phyloP scores from a whole-genome alignment of 2,797 vertebrate genomes.

The Selene dorsalis region DNA sequence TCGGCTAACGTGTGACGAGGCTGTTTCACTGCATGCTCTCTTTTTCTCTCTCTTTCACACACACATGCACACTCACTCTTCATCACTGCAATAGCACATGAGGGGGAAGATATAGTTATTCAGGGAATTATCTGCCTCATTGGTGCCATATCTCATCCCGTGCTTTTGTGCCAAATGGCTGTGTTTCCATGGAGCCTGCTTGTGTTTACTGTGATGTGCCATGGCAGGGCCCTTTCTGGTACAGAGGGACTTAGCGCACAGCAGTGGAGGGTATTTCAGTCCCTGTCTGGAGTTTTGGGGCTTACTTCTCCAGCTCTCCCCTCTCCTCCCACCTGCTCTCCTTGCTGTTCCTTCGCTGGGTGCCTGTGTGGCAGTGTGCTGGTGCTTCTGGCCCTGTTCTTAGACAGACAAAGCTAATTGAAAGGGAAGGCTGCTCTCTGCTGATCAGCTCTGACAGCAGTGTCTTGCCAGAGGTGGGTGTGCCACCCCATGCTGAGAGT shows the following conservation, averaged over 20 bases:
- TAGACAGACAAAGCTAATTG: conserved; percentile 85
- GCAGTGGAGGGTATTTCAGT: conserved; percentile 81
- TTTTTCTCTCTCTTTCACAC: conserved; percentile 38
- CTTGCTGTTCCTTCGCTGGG: conserved; percentile 75
- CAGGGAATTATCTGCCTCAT: conserved; percentile 83
- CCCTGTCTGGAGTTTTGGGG: conserved; percentile 80
- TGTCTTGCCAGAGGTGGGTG: conserved; percentile 83
- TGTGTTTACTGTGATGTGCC: conserved; percentile 81
- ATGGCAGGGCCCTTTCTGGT: conserved; percentile 75
- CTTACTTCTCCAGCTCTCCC: conserved; percentile 76
- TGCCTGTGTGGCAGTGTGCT: conserved; percentile 67
- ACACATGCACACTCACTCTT: conserved; percentile 54
- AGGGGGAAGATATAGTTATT: conserved; percentile 79
- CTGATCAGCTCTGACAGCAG: conserved; percentile 84
- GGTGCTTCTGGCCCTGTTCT: conserved; percentile 78
- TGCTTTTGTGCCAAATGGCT: conserved; percentile 75
- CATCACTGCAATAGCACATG: conserved; percentile 71
- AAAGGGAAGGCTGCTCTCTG: conserved; percentile 85
- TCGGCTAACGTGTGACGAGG: conserved; percentile 49
- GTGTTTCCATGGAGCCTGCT: conserved; percentile 79
- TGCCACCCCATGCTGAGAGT: conserved; percentile 83
- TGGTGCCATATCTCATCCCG: conserved; percentile 79
- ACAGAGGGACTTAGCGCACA: conserved; percentile 79
- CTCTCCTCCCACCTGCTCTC: conserved; percentile 79
- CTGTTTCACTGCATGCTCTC: conserved; percentile 49